Evolutionary conservation across 2,888 invertebrate genomes (phyloP), one percentile per base, ranked within the genome.

Genomic region (Cenopis cana): DNA sequence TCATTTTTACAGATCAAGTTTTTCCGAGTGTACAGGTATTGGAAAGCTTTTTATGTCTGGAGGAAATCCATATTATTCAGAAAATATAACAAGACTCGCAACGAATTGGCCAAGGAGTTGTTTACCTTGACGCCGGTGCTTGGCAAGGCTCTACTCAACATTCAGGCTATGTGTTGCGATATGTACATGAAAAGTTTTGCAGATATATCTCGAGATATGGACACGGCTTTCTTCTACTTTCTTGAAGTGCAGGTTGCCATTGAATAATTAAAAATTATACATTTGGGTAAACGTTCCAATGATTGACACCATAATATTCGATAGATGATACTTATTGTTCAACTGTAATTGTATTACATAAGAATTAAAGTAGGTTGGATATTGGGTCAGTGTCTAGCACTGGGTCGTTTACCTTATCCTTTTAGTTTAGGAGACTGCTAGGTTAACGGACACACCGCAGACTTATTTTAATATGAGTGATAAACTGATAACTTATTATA

Each of bases 21-120:
- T 59, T 97, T 97, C 82, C 94, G 90, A 57, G 89, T 95, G 36
- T 97, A 96, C 81, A 94, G 96, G 14, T 93, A 95, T 73, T 97
- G 97, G 96, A 97, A 98, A 88, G 96, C 96, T 0, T 97, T 97
- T 84, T 96, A 95, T 79, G 95, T 96, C 0, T 98, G 98, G 98
- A 94, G 95, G 70, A 96, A 96, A 84, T 95, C 95, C 17, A 95
- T 98, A 36, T 89, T 95, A 50, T 95, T 94, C 81, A 94, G 95
- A 72, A 98, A 97, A 85, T 95, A 95, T 67, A 91, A 89, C 41
- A 88, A 90, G 20, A 94, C 96, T 0, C 93, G 95, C 73, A 91
- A 90, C 69, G 90, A 90, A 75, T 85, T 98, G 20, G 93, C 94
- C 18, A 95, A 96, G 52, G 95, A 96, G 82, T 91, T 97, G 0